Conservation (phyloP, 1,140 invertebrate species). For the Drusus annulatus region DNA sequence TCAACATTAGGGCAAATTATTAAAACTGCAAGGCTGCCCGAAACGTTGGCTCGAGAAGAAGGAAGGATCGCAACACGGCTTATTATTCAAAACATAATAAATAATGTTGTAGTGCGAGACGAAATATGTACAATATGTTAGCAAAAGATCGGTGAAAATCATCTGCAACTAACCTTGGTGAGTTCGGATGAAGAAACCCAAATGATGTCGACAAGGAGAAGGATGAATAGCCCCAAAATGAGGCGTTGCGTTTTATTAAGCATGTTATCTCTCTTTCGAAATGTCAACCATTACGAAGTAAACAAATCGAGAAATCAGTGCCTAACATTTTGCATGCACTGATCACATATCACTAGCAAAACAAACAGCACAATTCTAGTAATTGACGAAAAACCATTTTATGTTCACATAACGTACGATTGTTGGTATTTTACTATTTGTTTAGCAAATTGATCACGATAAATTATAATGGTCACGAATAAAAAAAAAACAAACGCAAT, state of each 20-base stretch:
- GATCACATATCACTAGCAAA: slow-evolving; percentile 6
- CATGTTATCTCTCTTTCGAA: slow-evolving; percentile 62
- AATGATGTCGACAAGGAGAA: slow-evolving; percentile 88
- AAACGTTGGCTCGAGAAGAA: no score
- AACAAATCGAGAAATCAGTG: slow-evolving; percentile 37
- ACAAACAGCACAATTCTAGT: neutral
- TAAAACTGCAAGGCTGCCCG: no score
- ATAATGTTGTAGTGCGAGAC: no score
- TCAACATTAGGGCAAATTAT: no score
- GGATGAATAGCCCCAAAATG: slow-evolving; percentile 81
- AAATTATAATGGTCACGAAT: neutral
- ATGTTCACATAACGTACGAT: neutral
- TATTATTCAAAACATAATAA: no score
- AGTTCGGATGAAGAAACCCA: slow-evolving; percentile 91
- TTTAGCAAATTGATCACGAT: slow-evolving; percentile 27
- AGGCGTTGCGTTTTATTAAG: slow-evolving; percentile 82
- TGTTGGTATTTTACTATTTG: neutral
- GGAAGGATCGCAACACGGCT: no score
- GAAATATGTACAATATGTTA: slow-evolving; percentile 12
- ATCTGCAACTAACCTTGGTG: slow-evolving; percentile 76
- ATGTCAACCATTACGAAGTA: slow-evolving; percentile 49
- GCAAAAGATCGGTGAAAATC: slow-evolving; percentile 16
- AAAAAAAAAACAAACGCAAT: slow-evolving; percentile 5
- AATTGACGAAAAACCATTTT: neutral
- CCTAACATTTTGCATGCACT: slow-evolving; percentile 36